Base-by-base conservation (phyloP, 1,140 invertebrate genomes). In the Scaptomyza pallida region DNA sequence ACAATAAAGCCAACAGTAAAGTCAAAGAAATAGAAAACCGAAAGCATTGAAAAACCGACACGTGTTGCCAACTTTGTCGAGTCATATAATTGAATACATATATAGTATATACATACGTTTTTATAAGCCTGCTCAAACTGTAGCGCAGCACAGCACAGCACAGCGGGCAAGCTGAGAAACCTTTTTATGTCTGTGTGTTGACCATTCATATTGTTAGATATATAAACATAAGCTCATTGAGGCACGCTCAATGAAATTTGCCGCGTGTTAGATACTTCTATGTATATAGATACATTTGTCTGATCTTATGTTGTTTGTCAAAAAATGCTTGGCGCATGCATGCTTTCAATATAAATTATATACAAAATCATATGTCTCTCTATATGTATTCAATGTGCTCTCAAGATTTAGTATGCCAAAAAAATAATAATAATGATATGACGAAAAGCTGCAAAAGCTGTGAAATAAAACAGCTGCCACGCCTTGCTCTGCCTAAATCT, bases 311-410 rank as follows among this genome's bases (percentile, higher is more conserved):
- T 52, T 48, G 9, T 2, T 41, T 62, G 54, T n/a, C n/a, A n/a
- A 41, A 44, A 71, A 79, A 79, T 83, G 77, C 81, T 69, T 75
- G 74, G 81, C 81, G 73, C 74, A 88, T 77, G 81, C 82, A 86
- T 65, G 81, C 78, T 72, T 86, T 88, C 82, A 69, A 86, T 75
- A 88, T 78, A 81, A 78, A 86, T 85, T 77, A 88, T 67, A 74
- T 74, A 86, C 64, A 43, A 35, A 56, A 72, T 68, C 75, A 78
- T 60, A 19, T 30, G 19, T 50, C 10, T 23, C 23, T 23, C 44
- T 26, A 16, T 40, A 12, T 44, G 10, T 50, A 33, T 50, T 2
- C n/a, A 37, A 35, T 52, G 15, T 59, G 52, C 35, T 65, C 60
- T 57, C 23, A 26, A 67, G 69, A 72, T 72, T 67, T 60, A 60